Evolutionary conservation across 1,140 invertebrate genomes (phyloP), one percentile per base, ranked within the genome.

Genomic region (Cotesia vestalis): DNA sequence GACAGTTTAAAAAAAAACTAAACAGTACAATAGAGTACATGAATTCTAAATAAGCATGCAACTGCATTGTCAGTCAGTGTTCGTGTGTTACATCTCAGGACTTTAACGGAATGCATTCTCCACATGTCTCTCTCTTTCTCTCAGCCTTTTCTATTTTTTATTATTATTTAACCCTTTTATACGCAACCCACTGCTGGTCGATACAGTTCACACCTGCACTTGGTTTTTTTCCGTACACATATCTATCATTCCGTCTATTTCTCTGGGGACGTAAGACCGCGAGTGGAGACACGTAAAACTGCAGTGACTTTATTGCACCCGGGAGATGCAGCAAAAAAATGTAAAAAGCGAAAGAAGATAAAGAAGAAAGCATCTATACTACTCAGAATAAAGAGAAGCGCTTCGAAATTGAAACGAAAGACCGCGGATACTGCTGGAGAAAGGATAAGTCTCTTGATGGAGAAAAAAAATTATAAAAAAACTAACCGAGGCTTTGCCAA

Each of bases 51-150:
- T 36, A 74, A 82, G 81, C 81, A 82, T 82, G 81, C 77, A 78
- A 77, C 79, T 82, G 81, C 81, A 82, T 82, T 77, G 77, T 80
- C 80, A 76, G 73, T 77, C 76, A 81, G 80, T 82, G 81, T 82
- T 82, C 79, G 79, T 81, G 81, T 81, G 79, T 78, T 80, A 78
- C 73, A 68, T 69, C 72, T 79, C 75, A 73, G 51, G 36, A 74
- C 68, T 77, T 70, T 60, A 62, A 66, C 73, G 73, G 60, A 70
- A 75, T 74, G 68, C 62, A 70, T 38, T 73, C 77, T 76, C 76
- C 77, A 17, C 59, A 14, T 64, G 73, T 75, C 67, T 66, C 57
- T 75, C 55, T 75, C 34, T 76, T 63, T 73, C 70, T 76, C 67
- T 73, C 70, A 78, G 73, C 78, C 73, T 80, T 75, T 77, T 71